Base-by-base conservation (phyloP, 2,888 invertebrate genomes). In the Nemapogon koenigi region DNA sequence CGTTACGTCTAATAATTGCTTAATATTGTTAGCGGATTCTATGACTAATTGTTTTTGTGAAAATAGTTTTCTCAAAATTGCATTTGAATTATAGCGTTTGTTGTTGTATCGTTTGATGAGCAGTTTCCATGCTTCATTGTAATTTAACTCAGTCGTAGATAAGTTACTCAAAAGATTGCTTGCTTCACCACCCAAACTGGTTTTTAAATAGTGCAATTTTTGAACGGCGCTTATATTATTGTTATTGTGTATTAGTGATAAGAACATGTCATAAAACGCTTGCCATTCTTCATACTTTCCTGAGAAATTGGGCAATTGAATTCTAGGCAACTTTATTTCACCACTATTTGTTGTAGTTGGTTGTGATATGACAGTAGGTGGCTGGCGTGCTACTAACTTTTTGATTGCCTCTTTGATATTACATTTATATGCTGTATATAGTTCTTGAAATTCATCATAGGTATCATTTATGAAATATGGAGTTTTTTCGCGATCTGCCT, bases 201-300 rank as follows among this genome's bases (percentile, higher is more conserved):
- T 28, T 16, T 49, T 51, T 26, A 51, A 30, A 27, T 51, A 49
- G 13, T 48, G 48, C 7, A 48, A 16, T 31, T 47, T 50, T 32
- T 49, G 46, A 3, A 48, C 49, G 1, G 36, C 7, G 6, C 41
- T 35, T 3, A 48, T 15, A 10, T 2, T 36, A 13, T 29, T 19
- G 14, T 48, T 48, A 2, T 41, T 22, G n/a, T 48, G 44, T 7
- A 48, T 46, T 25, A 46, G 11, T n/a, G 47, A 44, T 4, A 14
- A 2, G 38, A 47, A 46, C 35, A 45, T 40, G 33, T 49, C 50
- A 16, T 46, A 22, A 25, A 47, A 49, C 0, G 45, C 39, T 16
- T 43, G 42, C 45, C 44, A 49, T 13, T 50, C 44, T 3, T 44
- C 42, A 31, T 48, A 50, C 4, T 26, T 39, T 1, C 48, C 43